These are phyloP conservation scores for Aleiodes alternator DNA, from an alignment of 2,888 invertebrate species.

Conservation along the genomic window DNA sequence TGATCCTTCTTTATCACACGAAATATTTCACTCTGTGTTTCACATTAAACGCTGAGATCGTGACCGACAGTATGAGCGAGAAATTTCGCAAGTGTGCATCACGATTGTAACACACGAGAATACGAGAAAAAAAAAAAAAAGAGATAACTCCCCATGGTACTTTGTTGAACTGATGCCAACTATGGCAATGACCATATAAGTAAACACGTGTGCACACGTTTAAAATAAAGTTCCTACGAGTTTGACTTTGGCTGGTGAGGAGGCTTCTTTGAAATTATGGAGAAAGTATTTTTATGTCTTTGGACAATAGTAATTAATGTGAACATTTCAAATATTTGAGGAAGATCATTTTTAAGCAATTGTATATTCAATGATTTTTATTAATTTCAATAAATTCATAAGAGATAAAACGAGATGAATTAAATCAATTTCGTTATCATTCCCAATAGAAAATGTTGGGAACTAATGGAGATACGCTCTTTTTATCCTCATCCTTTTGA, in stretches of 20 bases:
- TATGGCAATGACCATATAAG: slow-evolving; percentile 57
- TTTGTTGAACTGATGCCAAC: slow-evolving; percentile 48
- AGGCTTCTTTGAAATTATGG: slow-evolving; percentile 38
- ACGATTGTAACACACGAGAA: slow-evolving; percentile 33
- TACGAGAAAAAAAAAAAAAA: slow-evolving; percentile 13
- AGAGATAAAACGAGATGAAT: no score
- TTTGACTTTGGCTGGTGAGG: background rate
- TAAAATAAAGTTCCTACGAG: slow-evolving; percentile 27
- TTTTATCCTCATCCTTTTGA: no score
- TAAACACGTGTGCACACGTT: slow-evolving; percentile 37
- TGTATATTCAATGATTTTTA: no score
- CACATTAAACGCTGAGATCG: slow-evolving; percentile 31
- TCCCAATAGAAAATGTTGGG: no score
- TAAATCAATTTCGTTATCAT: no score
- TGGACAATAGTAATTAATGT: slow-evolving; percentile 64
- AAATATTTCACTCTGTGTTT: slow-evolving; percentile 42
- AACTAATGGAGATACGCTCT: no score
- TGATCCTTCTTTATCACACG: slow-evolving; percentile 33
- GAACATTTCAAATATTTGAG: slow-evolving; percentile 40
- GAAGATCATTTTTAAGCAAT: no score
- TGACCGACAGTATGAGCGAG: slow-evolving; percentile 40
- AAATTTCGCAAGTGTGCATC: slow-evolving; percentile 49
- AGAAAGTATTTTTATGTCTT: slow-evolving; percentile 58
- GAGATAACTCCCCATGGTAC: slow-evolving; percentile 36
- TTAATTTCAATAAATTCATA: no score